A percentile compares a stretch with the other conserved stretches of the same genome.
Evolutionary conservation across 2,888 invertebrate species (phyloP).

Genomic region (Dasypolia templi): DNA sequence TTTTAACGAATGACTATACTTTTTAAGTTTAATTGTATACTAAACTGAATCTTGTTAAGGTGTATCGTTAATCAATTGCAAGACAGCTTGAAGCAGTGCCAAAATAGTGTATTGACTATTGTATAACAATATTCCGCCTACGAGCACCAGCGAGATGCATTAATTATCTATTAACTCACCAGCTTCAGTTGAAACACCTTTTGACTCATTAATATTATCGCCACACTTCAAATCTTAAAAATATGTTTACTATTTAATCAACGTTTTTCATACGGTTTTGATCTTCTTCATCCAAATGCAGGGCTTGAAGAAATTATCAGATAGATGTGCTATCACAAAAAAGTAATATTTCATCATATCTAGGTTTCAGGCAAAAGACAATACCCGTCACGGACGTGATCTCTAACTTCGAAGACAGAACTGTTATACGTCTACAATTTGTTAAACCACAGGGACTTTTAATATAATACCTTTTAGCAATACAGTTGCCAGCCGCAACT

Average conservation of each 20-base stretch:
- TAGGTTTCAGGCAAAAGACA: not conserved
- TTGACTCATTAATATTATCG: not conserved
- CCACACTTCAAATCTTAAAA: not conserved
- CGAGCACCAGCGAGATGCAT: slow-evolving; percentile 33
- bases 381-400: not conserved
- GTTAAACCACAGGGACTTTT: not conserved
- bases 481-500: slow-evolving; percentile 9
- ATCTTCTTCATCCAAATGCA: slow-evolving; percentile 2
- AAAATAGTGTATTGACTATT: slow-evolving; percentile 39
- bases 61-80: slow-evolving; percentile 38
- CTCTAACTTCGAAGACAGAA: not conserved
- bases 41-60: slow-evolving; percentile 13
- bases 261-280: not conserved
- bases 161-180: slow-evolving; percentile 27
- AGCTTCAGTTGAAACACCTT: slow-evolving; percentile 7
- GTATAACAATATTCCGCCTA: slow-evolving; percentile 32
- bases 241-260: not conserved
- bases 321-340: not conserved
- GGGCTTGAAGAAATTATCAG: slow-evolving; percentile 6
- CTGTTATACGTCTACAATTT: not conserved
- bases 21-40: slow-evolving; percentile 11
- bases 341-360: not conserved
- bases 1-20: slow-evolving; percentile 26
- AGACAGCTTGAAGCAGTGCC: slow-evolving; percentile 38
- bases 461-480: slow-evolving; percentile 7